Evolutionary conservation across 1,140 invertebrate species (phyloP), one percentile per base, ranked within the genome.

Genomic region (Brachionus angularis): DNA sequence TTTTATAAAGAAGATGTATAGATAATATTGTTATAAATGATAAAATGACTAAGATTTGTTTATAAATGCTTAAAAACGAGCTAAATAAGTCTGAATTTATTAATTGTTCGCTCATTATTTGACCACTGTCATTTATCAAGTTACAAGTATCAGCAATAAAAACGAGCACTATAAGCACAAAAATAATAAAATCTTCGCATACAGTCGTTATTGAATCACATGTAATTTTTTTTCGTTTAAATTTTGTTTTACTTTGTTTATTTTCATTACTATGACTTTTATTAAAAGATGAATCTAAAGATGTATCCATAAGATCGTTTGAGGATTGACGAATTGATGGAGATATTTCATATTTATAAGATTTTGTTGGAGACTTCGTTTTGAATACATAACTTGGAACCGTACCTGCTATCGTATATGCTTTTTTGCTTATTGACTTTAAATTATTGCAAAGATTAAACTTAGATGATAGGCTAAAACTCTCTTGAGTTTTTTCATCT

Each of bases 371-470:
- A 18, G 53, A 58, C n/a, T n/a, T n/a, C 25, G 53, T 42, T n/a
- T 58, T 58, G 23, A 67, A 67, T 25, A 67, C 62, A 31, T 47
- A 47, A 21, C 21, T 50, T 21, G 62, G 62, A 25, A 67, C 62
- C 16, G 39, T 67, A 21, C 62, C 62, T 29, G 62, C 62, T n/a
- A 67, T 67, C 18, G 62, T 67, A 47, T 67, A 67, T 10, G 62
- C 62, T 67, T 67, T 67, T 49, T 50, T 46, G 62, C 42, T 47
- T 67, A 47, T 67, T 16, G 46, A 34, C 21, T 67, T 47, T 2
- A 67, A 29, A 23, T 50, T 46, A 3, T 67, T 42, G 18, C 39
- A 46, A 29, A 64, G 39, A 2, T 47, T 47, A 3, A 50, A 50
- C 21, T 50, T 50, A 27, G 62, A 34, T 14, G 62, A 67, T 16